Evolutionary conservation across 2,113 vertebrate genomes (phyloP), one percentile per base, ranked within the genome.

Genomic region (Scopus umbretta): DNA sequence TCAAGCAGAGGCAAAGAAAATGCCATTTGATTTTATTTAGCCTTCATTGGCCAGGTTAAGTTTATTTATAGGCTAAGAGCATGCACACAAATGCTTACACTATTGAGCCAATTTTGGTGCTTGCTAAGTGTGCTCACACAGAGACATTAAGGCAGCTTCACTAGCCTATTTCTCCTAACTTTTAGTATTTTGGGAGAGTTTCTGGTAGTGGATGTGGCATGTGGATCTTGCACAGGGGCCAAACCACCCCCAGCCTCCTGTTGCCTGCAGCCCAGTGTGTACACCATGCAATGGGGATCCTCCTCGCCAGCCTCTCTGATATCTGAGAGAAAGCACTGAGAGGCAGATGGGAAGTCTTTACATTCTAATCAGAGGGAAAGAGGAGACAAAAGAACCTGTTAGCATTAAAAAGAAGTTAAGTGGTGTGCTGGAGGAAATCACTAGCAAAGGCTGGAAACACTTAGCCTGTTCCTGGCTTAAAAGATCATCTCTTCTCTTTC

Each of bases 251-350:
- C 61, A 43, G 59, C 21, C 68, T 52, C 30, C 53, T 13, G 9
- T 6, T 49, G 40, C 30, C 25, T 50, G 52, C 16, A 49, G 42
- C 42, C 42, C 42, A 13, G 42, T 43, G 42, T 13, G 6, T 6
- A 5, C 9, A 29, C 50, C 1, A 0, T 63, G 78, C 19, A 36
- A 30, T 2, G 5, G 36, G 36, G 8, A 63, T 32, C 25, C 42
- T 25, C 38, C 20, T 58, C 32, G 29, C 38, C 56, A 71, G 15
- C 16, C 20, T 40, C 47, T 30, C 78, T 2, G 3, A 38, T 59
- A 1, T 17, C 27, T 5, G 9, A 16, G 43, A 75, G 42, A 8
- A 16, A 40, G 32, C 18, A 25, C 42, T 1, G 2, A 38, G 38
- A 56, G 21, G 36, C 45, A 34, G 27, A 9, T 32, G 61, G 29